phyloP scores from a whole-genome alignment of 2,113 vertebrate species.

The Oenanthe oenanthe region DNA sequence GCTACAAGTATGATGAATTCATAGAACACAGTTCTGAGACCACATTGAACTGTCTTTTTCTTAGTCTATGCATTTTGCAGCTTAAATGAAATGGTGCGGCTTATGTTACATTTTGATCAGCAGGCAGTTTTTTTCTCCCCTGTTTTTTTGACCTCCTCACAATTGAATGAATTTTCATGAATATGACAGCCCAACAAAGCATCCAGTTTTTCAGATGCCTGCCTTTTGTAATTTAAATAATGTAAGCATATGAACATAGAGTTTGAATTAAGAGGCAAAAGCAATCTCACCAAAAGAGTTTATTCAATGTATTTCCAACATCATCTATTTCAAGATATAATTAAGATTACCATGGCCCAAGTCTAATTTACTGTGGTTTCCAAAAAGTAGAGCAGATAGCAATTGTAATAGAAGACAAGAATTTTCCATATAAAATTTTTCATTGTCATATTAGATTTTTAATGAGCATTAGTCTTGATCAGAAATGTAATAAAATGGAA shows the following conservation, averaged over 20 bases:
- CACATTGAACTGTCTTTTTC: neutral
- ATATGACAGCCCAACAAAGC: conserved; percentile 43
- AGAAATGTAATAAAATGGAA: conserved; percentile 32
- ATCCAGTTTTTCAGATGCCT: conserved; percentile 26
- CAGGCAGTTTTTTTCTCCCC: neutral
- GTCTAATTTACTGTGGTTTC: conserved; percentile 49
- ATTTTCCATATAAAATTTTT: conserved; percentile 43
- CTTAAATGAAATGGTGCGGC: neutral
- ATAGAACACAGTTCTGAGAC: neutral
- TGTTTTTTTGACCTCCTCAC: neutral
- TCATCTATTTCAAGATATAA: conserved; percentile 60
- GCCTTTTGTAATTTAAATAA: conserved; percentile 68
- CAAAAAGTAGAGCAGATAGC: conserved; percentile 42
- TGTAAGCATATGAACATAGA: conserved; percentile 26
- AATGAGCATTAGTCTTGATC: conserved; percentile 57
- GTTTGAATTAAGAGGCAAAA: conserved; percentile 57
- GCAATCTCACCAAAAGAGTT: conserved; percentile 53
- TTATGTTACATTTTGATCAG: neutral
- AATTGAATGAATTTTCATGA: conserved; percentile 25
- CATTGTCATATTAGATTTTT: conserved; percentile 40
- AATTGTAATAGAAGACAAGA: conserved; percentile 17
- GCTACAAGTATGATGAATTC: neutral
- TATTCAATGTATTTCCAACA: conserved; percentile 52
- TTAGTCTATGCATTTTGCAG: neutral
- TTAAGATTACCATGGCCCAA: conserved; percentile 48